Base-by-base conservation (phyloP, 2,797 vertebrate genomes). In the Cheirogaleus major region DNA sequence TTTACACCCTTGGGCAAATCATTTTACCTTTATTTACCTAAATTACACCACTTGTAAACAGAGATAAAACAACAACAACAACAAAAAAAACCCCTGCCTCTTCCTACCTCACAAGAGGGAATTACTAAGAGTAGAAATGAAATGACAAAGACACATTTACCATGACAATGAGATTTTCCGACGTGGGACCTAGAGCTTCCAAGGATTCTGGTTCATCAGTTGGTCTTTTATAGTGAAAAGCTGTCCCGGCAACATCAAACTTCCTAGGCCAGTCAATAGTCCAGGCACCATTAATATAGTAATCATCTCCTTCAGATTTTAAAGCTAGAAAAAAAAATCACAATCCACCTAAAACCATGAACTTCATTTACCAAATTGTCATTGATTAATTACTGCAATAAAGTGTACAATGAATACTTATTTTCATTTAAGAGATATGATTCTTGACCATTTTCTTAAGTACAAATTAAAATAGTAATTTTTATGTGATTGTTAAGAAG, bases 261-360 rank as follows among this genome's bases (percentile, higher is more conserved):
- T 99, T 99, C 97, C 99, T 98, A 93, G 99, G 99, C 99, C 99
- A 99, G 98, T 99, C 99, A 96, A 99, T 99, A 98, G 99, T 99
- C 99, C 99, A 99, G 43, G 99, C 99, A 92, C 99, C 99, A 90
- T 99, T 99, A 98, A 99, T 99, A 98, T 99, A 99, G 98, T 99
- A 99, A 98, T 99, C 99, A 96, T 99, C 99, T 11, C 98, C 99
- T 98, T 99, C 99, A 30, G 99, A 99, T 98, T 99, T 99, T 98
- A 99, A 98, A 98, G 99, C 99, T 99, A 98, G 94, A 98, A 85
- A 76, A 85, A 76, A 55, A 72, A 92, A 93, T 95, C 96, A 98
- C 92, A 98, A 97, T 96, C 92, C 84, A 97, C 93, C 96, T 98
- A 97, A 98, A 98, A 97, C 97, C 96, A 92, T 96, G 97, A 98